Conservation (phyloP, 2,888 invertebrate genomes). For the Esperia sulphurella region DNA sequence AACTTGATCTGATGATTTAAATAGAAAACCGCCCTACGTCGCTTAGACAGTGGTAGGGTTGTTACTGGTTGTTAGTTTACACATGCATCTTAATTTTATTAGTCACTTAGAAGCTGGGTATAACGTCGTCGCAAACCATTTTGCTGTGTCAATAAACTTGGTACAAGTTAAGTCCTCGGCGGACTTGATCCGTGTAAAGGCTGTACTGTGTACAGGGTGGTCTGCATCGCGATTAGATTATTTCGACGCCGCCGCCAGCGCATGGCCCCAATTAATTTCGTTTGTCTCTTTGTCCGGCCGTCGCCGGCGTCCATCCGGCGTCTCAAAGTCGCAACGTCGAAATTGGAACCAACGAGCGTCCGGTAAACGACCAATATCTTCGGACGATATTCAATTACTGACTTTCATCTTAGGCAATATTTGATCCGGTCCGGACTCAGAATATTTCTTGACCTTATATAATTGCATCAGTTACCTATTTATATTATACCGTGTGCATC, state of each 20-base stretch:
- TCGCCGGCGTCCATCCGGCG: slow-evolving; percentile 20
- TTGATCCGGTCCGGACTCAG: too few species aligned
- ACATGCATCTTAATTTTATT: not conserved
- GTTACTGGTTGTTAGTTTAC: too few species aligned
- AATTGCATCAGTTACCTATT: too few species aligned
- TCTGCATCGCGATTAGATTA: slow-evolving; percentile 56
- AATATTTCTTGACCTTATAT: too few species aligned
- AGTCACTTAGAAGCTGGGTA: too few species aligned
- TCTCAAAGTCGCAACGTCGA: slow-evolving; percentile 31
- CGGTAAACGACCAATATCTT: slow-evolving; percentile 50
- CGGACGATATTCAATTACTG: slow-evolving; percentile 62
- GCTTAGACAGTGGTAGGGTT: too few species aligned
- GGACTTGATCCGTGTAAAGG: slow-evolving; percentile 47
- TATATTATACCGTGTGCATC: too few species aligned
- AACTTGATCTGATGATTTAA: too few species aligned
- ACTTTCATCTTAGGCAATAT: not conserved
- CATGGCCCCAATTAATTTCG: slow-evolving; percentile 73
- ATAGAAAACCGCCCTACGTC: too few species aligned
- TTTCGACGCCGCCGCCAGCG: slow-evolving; percentile 53
- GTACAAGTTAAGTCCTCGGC: slow-evolving; percentile 22
- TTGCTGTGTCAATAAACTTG: slow-evolving; percentile 11
- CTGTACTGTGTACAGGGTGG: slow-evolving; percentile 34
- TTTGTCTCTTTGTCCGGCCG: slow-evolving; percentile 66
- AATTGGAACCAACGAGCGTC: slow-evolving; percentile 60
- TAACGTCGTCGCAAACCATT: not conserved